A percentile compares a stretch with the other conserved stretches of the same genome.
These are phyloP conservation scores for Pseudococcus jackbeardsleyi DNA, from an alignment of 2,888 invertebrate species.

Conservation along the genomic window DNA sequence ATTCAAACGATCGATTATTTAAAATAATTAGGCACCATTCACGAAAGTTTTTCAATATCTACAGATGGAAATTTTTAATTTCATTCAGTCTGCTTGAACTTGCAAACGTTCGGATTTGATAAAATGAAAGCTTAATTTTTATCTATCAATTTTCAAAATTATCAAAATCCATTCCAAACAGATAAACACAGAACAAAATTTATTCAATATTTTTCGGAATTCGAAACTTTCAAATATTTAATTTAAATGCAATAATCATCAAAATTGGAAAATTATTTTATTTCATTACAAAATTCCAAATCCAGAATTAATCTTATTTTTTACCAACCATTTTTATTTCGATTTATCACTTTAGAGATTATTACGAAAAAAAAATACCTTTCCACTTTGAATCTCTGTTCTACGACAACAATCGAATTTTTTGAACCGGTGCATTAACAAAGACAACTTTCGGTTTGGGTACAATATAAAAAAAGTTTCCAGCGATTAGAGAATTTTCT, in stretches of 20 bases:
- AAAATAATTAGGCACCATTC: not conserved
- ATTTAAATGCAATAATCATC: too few relatives aligned
- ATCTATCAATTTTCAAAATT: not conserved
- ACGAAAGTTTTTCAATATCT: not conserved
- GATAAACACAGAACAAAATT: too few relatives aligned
- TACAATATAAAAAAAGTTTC: not conserved
- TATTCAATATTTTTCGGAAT: too few relatives aligned
- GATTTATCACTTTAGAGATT: too few relatives aligned
- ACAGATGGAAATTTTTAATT: not conserved
- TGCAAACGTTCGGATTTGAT: not conserved
- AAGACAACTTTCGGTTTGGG: not conserved
- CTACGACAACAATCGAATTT: not conserved
- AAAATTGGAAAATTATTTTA: too few relatives aligned
- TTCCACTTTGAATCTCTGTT: too few relatives aligned
- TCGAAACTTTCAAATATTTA: too few relatives aligned
- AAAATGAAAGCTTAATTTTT: not conserved
- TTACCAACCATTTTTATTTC: too few relatives aligned
- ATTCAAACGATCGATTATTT: not conserved
- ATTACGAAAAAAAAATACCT: too few relatives aligned
- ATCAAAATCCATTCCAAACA: not conserved
- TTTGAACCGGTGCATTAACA: not conserved
- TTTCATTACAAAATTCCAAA: too few relatives aligned
- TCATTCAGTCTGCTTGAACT: too few relatives aligned
- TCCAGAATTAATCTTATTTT: too few relatives aligned
- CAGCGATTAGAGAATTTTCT: not conserved